Evolutionary conservation across 2,888 invertebrate genomes (phyloP).

Genomic region (Temnothorax rugatulus): DNA sequence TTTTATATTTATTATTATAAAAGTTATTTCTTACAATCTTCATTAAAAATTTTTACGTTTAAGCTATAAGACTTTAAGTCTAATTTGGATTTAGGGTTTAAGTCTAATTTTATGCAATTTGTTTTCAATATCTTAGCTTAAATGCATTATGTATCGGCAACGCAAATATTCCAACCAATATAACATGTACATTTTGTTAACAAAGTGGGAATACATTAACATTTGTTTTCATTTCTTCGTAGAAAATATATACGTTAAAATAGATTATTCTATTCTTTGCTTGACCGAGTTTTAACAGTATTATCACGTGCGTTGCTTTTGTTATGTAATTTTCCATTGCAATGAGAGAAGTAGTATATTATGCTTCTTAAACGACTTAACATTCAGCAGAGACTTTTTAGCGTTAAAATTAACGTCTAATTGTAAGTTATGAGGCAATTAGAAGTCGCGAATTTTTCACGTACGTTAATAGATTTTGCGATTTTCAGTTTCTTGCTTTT

Average conservation of each 20-base stretch:
- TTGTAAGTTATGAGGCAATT: neutral
- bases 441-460: neutral
- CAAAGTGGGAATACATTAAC: slow-evolving; percentile 10
- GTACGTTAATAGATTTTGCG: neutral
- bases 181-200: slow-evolving; percentile 27
- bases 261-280: slow-evolving; percentile 6
- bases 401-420: neutral
- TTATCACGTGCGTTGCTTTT: neutral
- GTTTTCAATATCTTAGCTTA: neutral
- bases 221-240: slow-evolving; percentile 16
- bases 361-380: neutral
- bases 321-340: slow-evolving; percentile 18
- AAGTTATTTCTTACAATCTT: neutral
- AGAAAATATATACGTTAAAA: slow-evolving; percentile 3
- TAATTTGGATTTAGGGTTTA: slow-evolving; percentile 5
- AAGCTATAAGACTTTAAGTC: neutral
- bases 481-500: neutral
- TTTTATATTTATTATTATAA: neutral
- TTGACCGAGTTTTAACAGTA: neutral
- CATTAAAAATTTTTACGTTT: neutral
- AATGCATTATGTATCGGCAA: slow-evolving; percentile 17
- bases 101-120: neutral
- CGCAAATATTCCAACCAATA: slow-evolving; percentile 3
- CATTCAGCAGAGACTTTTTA: neutral
- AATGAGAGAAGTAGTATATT: neutral